Conservation (phyloP, 2,888 invertebrate genomes). For the Melinaea menophilus region DNA sequence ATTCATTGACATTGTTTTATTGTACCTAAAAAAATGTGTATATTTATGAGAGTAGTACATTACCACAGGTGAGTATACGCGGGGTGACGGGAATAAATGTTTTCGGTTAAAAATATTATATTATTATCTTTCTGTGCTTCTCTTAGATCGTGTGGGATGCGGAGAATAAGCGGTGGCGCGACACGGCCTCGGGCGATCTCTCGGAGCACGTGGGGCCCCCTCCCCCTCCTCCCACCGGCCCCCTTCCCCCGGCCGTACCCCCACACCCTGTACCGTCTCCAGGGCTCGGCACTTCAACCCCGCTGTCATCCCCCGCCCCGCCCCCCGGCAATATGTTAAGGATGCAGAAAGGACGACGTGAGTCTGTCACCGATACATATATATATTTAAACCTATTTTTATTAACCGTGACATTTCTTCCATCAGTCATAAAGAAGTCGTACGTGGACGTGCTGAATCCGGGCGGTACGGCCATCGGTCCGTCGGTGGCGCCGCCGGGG, state of each 20-base stretch:
- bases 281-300: conserved; percentile 37
- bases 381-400: no score
- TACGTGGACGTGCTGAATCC: conserved; percentile 87
- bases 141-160: conserved; percentile 94
- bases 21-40: not conserved
- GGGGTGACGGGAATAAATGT: no score
- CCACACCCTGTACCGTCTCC: conserved; percentile 1
- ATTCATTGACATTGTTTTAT: conserved; percentile 6
- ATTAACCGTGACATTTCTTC: not conserved
- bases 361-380: conserved; percentile 48
- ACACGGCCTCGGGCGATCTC: conserved; percentile 85
- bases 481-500: conserved; percentile 71
- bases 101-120: not conserved
- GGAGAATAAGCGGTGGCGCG: conserved; percentile 90
- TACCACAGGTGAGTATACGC: no score
- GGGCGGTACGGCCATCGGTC: conserved; percentile 51
- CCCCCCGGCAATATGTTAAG: conserved; percentile 83
- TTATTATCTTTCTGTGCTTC: conserved; percentile 9
- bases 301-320: conserved; percentile 38
- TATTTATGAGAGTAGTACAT: not conserved
- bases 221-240: conserved; percentile 47
- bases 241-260: conserved; percentile 42
- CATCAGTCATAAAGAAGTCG: conserved; percentile 86
- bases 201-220: conserved; percentile 55
- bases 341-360: conserved; percentile 86